Conservation (phyloP, 1,140 invertebrate genomes). For the Drosophila pseudoananassae region DNA sequence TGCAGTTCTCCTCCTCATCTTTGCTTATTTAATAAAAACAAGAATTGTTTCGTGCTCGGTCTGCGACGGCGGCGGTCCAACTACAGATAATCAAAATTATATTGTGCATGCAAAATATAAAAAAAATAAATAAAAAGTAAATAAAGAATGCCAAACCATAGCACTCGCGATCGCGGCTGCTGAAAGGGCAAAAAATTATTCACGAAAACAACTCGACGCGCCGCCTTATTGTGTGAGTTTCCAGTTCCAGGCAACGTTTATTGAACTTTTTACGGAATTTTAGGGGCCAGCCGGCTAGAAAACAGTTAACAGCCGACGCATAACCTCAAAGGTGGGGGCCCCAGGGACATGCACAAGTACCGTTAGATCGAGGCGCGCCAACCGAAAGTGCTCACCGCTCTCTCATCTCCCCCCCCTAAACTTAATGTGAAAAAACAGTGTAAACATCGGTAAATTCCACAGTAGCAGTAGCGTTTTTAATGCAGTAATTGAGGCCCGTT, state of each 20-base stretch:
- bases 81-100: conserved; percentile 79
- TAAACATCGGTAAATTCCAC: conserved; percentile 62
- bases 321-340: conserved; percentile 59
- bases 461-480: conserved; percentile 49
- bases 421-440: conserved; percentile 41
- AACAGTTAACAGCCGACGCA: conserved; percentile 43
- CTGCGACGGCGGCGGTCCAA: conserved; percentile 43
- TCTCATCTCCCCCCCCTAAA: background rate
- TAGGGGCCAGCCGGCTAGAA: conserved; percentile 27
- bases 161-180: conserved; percentile 55
- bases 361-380: conserved; percentile 52
- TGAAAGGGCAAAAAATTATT: conserved; percentile 49
- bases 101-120: conserved; percentile 59
- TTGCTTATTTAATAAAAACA: conserved; percentile 48
- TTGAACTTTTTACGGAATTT: conserved; percentile 59
- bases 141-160: conserved; percentile 59
- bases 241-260: conserved; percentile 46
- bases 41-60: conserved; percentile 24
- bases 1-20: conserved; percentile 50
- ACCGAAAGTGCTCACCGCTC: conserved; percentile 2
- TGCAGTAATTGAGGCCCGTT: conserved; percentile 77
- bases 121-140: conserved; percentile 22
- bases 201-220: conserved; percentile 17
- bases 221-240: conserved; percentile 48
- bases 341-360: conserved; percentile 35